phyloP scores from a whole-genome alignment of 2,888 invertebrate species.

The Drosophila demipolita region DNA sequence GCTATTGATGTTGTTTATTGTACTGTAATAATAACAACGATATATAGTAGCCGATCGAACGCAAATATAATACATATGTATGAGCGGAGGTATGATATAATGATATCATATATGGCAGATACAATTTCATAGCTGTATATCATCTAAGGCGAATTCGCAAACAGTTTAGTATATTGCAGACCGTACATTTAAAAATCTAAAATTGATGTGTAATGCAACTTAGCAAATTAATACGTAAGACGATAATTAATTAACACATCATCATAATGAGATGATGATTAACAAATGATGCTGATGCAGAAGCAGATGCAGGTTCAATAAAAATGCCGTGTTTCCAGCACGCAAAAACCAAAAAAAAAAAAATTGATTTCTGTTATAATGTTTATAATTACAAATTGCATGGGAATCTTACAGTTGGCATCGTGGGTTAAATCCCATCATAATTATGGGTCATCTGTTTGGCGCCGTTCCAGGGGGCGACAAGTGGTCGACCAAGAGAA shows the following conservation, averaged over 20 bases:
- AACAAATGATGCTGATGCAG: constrained; percentile 26
- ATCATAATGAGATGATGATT: constrained; percentile 20
- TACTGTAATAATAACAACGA: constrained; percentile 19
- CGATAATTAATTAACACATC: constrained; percentile 24
- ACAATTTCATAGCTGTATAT: constrained; percentile 43
- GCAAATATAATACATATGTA: constrained; percentile 23
- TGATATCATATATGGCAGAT: constrained; percentile 24
- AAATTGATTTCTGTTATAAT: neutral
- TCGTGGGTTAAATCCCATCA: constrained; percentile 72
- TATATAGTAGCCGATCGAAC: constrained; percentile 28
- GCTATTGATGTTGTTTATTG: constrained; percentile 51
- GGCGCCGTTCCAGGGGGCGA: constrained; percentile 71
- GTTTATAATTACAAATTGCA: constrained; percentile 44
- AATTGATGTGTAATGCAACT: constrained; percentile 74
- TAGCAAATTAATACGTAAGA: constrained; percentile 60
- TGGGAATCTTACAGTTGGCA: constrained; percentile 66
- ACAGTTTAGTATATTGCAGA: constrained; percentile 55
- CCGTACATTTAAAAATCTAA: constrained; percentile 53
- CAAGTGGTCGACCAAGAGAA: constrained; percentile 78
- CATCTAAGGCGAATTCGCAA: constrained; percentile 52
- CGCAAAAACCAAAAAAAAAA: constrained; percentile 52
- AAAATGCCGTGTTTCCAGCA: constrained; percentile 51
- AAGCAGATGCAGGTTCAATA: constrained; percentile 47
- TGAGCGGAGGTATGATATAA: constrained; percentile 28
- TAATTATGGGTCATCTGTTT: constrained; percentile 76